Percentiles rank a stretch among this genome's conserved stretches.
Evolutionary conservation across 2,113 vertebrate genomes (phyloP).

Genomic region (Mesembrinibis cayennensis): DNA sequence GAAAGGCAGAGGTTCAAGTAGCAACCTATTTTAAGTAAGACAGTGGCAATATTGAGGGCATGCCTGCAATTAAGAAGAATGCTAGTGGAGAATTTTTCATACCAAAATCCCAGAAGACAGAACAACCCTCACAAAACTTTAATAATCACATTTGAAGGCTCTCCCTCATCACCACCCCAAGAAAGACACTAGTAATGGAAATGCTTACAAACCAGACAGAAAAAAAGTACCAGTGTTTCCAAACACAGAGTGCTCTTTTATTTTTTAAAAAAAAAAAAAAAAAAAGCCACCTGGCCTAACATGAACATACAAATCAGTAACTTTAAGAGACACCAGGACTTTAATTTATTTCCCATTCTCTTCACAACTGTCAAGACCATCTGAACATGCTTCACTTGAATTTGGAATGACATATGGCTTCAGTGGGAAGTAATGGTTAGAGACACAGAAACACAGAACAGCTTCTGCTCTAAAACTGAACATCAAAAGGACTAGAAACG

Average conservation of each 20-base stretch:
- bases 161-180: not conserved
- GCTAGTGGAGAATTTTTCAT: not conserved
- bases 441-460: not conserved
- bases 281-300: not conserved
- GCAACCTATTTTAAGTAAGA: not conserved
- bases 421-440: not conserved
- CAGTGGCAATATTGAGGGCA: fast-evolving
- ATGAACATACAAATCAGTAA: not conserved
- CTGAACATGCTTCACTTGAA: not conserved
- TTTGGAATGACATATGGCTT: fast-evolving
- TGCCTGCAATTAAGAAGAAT: not conserved
- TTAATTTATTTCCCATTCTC: not conserved
- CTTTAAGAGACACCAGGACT: not conserved
- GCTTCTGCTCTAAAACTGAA: not conserved
- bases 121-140: not conserved
- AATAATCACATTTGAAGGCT: not conserved
- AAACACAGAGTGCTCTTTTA: not conserved
- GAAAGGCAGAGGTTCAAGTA: not conserved
- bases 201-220: not conserved
- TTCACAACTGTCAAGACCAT: not conserved
- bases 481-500: not conserved
- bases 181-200: not conserved
- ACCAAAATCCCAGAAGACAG: not conserved
- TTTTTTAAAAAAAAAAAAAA: not conserved
- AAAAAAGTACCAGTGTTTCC: not conserved